Evolutionary conservation across 2,797 vertebrate genomes (phyloP), one percentile per base, ranked within the genome.

Genomic region (Iguana delicatissima): DNA sequence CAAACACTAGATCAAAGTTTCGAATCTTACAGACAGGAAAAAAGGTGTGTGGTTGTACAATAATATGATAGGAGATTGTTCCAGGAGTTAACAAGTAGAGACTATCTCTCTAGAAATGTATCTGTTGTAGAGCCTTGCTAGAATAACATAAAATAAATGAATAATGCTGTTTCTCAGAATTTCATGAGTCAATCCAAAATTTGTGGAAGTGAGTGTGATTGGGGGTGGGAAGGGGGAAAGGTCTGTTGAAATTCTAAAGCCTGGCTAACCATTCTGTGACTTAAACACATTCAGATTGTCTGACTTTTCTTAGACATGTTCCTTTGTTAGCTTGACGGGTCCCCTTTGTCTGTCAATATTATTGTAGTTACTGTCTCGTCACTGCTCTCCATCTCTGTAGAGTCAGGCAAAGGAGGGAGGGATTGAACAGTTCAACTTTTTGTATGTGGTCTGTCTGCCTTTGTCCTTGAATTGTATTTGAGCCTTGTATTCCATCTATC

Each of bases 331-430:
- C 24, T 80, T 76, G 79, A 76, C 69, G 52, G 7, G n/a, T n/a
- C 10, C 74, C 67, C 24, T 69, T 9, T 62, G 67, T 76, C 79
- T 76, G 72, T 87, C 89, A 90, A 64, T 82, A 81, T 81, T 50
- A 42, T 72, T 85, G 52, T 13, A 79, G 55, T 74, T 89, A 83
- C 72, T 59, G 20, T 67, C 59, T 84, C 73, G 22, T 38, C 69
- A 22, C 16, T 76, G 85, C 52, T 74, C 81, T 52, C 64, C 22
- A 46, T 81, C 32, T 77, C 73, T 82, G 57, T 38, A 82, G 79
- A 55, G 3, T 52, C 42, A 1, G 26, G 77, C 38, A 62, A 55
- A 29, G 5, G 10, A 52, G 57, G 16, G 67, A 64, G 55, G 9
- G 87, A 76, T 82, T 13, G 57, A 62, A 74, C 42, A 74, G 42